Conservation (phyloP, 2,888 invertebrate genomes). For the Machimus atricapillus region DNA sequence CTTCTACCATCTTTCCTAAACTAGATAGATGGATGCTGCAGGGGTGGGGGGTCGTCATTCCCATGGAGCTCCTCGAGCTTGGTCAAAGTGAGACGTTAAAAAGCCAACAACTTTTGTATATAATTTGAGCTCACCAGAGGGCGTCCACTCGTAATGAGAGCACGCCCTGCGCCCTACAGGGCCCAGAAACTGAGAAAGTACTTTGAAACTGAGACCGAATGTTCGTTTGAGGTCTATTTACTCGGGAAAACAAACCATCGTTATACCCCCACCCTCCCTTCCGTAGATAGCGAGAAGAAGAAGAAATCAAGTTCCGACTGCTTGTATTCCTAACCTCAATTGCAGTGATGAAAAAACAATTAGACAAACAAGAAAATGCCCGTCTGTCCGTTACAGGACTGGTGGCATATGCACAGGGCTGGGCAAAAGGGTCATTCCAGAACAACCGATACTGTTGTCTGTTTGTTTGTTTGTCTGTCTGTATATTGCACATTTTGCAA, state of each 20-base stretch:
- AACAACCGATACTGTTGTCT: background rate
- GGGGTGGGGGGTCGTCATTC: background rate
- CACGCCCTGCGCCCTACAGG: background rate
- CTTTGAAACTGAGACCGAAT: slow-evolving; percentile 3
- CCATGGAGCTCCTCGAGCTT: background rate
- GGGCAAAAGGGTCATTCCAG: background rate
- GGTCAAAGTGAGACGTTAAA: slow-evolving; percentile 26
- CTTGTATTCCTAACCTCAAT: background rate
- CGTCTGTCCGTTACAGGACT: background rate
- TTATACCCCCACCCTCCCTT: background rate
- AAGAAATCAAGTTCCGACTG: background rate
- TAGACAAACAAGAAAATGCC: background rate
- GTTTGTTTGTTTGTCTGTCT: background rate
- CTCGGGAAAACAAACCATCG: background rate
- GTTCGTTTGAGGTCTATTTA: background rate
- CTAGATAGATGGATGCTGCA: background rate
- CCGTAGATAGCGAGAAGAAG: background rate
- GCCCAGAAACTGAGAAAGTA: background rate
- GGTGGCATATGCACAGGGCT: background rate
- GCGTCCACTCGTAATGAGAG: slow-evolving; percentile 1
- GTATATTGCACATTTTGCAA: background rate
- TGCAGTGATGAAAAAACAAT: background rate
- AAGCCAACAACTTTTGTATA: slow-evolving; percentile 22
- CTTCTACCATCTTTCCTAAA: no score
- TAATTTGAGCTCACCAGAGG: slow-evolving; percentile 16